Evolutionary conservation across 30 jellyfish, hydroid and myxozoan species (phyloP).

Genomic region (Sanderia malayensis): DNA sequence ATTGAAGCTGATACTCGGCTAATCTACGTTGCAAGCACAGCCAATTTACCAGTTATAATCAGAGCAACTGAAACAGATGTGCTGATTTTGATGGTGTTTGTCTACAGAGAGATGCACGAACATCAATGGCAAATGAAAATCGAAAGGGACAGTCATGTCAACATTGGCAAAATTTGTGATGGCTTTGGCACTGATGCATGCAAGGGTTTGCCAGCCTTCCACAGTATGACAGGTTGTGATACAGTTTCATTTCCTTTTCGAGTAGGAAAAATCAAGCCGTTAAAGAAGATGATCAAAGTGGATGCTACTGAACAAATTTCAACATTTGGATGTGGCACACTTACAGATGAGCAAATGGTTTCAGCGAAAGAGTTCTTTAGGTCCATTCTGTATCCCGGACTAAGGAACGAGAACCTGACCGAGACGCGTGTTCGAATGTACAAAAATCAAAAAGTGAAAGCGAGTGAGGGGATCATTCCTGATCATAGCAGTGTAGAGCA

Average conservation of each 20-base stretch:
- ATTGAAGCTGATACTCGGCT: conserved; percentile 6
- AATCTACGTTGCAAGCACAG: conserved; percentile 18
- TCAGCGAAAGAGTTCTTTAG: conserved; percentile 27
- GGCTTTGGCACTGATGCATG: conserved; percentile 20
- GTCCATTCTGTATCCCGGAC: conserved; percentile 38
- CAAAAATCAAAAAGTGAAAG: conserved; percentile 19
- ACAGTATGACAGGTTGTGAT: conserved; percentile 30
- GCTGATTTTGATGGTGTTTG: conserved; percentile 12
- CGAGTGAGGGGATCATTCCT: conserved; percentile 45
- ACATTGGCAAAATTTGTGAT: conserved; percentile 18
- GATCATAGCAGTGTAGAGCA: conserved; percentile 18
- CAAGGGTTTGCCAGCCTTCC: conserved; percentile 30
- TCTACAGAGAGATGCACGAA: conserved; percentile 8
- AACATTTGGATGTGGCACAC: conserved; percentile 37
- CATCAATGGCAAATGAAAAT: conserved; percentile 14
- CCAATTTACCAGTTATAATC: conserved; percentile 4
- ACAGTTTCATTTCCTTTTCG: conserved; percentile 17
- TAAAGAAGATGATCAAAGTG: conserved; percentile 13
- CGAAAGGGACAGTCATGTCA: conserved; percentile 3
- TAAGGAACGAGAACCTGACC: conserved; percentile 14
- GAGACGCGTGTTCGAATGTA: conserved; percentile 29
- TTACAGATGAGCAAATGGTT: conserved; percentile 41
- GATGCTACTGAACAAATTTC: neutral
- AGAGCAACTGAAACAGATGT: conserved; percentile 13
- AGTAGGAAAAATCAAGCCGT: conserved; percentile 23